A percentile compares a stretch with the other conserved stretches of the same genome.
Conservation (phyloP, 1,140 invertebrate genomes). For the Ceratosolen fusciceps region DNA sequence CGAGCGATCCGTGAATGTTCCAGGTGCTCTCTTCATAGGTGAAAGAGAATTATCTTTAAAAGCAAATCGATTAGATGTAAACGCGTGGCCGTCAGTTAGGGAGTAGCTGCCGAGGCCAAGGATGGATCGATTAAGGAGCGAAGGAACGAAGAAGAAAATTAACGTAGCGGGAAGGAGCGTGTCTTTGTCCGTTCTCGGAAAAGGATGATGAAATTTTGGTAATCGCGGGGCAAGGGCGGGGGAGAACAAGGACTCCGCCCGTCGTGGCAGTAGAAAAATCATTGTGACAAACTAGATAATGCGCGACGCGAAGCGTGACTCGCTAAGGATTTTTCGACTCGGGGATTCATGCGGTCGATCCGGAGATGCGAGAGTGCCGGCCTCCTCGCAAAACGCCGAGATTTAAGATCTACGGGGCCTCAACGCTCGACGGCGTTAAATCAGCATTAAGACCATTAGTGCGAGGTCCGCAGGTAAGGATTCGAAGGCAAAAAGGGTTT, state of each 20-base stretch:
- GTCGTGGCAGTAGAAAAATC: background rate
- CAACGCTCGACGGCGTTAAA: constrained; percentile 29
- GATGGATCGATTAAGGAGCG: too few relatives aligned
- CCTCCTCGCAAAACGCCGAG: constrained; percentile 8
- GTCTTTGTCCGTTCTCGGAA: background rate
- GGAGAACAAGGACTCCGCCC: background rate
- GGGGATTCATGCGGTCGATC: constrained; percentile 4
- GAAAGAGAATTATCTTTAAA: background rate
- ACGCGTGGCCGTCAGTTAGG: background rate
- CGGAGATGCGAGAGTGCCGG: background rate
- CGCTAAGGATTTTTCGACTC: background rate
- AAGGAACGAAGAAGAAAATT: background rate
- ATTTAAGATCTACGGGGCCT: constrained; percentile 15
- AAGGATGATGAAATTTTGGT: background rate
- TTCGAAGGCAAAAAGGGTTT: constrained; percentile 10
- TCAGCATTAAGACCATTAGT: constrained; percentile 36
- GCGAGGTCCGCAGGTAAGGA: constrained; percentile 6
- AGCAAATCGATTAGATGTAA: background rate
- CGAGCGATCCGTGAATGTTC: too few relatives aligned
- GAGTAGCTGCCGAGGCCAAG: too few relatives aligned
- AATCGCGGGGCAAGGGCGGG: background rate
- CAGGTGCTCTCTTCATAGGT: background rate
- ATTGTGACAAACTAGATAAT: background rate
- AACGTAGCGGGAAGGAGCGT: background rate
- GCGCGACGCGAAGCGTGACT: background rate